Base-by-base conservation (phyloP, 1,140 invertebrate species). In the Popillia japonica region DNA sequence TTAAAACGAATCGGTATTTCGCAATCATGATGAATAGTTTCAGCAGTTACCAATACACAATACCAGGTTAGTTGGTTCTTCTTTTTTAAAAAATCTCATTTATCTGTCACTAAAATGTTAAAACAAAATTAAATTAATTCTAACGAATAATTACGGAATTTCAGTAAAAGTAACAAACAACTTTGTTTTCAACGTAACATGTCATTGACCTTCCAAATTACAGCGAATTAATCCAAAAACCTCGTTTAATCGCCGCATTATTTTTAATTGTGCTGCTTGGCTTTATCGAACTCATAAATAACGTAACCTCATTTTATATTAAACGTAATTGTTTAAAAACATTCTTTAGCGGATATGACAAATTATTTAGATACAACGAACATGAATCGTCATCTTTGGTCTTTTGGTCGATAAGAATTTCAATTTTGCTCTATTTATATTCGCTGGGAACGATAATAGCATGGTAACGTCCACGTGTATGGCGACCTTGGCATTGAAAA, bases 401-500 rank as follows among this genome's bases (percentile, higher is more conserved):
- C 17, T 20, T 17, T 55, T 55, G n/a, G 11, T 55, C 17, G 17
- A 55, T 17, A 14, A 55, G 6, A 14, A n/a, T 17, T 17, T 55
- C 17, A 55, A 55, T 55, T 55, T 55, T 17, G 14, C 14, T 55
- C 14, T n/a, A 55, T n/a, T n/a, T n/a, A n/a, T 14, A n/a, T 1
- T n/a, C 48, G 14, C n/a, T 6, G 6, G 44, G 3, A 48, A 55
- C 48, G 17, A 55, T 22, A 68, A 68, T 20, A 75, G 40, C 27
- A n/a, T 40, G 75, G 40, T 3, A 76, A 59, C 34, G 44, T 34
- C 27, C 77, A 78, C 77, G 77, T 72, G 74, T 68, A 14, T 48
- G 2, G 40, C 77, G 79, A 80, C 79, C 79, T 75, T 80, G 79
- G 78, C 79, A 76, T 22, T 80, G 78, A 78, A 80, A 77, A 4